These are phyloP conservation scores for Hippocampus abdominalis DNA, from an alignment of 2,113 vertebrate species.

Conservation along the genomic window DNA sequence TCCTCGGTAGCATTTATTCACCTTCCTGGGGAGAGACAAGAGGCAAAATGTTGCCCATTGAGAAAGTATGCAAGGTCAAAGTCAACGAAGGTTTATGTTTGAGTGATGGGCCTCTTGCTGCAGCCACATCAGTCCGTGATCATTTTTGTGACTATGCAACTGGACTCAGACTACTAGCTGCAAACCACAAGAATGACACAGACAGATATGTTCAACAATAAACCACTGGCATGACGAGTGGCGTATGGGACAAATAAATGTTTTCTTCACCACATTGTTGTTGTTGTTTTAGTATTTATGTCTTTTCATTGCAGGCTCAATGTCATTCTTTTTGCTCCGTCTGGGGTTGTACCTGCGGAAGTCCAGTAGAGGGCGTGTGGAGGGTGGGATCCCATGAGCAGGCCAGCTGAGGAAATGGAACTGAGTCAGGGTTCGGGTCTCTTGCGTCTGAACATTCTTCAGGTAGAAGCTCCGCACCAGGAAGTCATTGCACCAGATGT, in stretches of 20 bases:
- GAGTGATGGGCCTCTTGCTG: slow-evolving; percentile 62
- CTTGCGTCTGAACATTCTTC: slow-evolving; percentile 96
- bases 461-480: slow-evolving; percentile 97
- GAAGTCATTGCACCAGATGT: slow-evolving; percentile 99
- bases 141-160: slow-evolving; percentile 97
- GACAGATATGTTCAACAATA: slow-evolving; percentile 73
- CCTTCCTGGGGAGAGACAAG: slow-evolving; percentile 86
- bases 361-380: slow-evolving; percentile 92
- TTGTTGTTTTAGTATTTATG: neutral
- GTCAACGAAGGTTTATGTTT: neutral
- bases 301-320: neutral
- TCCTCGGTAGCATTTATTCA: slow-evolving; percentile 98
- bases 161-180: slow-evolving; percentile 89
- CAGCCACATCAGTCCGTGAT: slow-evolving; percentile 85
- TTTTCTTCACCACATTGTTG: neutral
- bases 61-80: neutral
- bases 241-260: neutral
- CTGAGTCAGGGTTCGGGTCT: slow-evolving; percentile 95
- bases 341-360: slow-evolving; percentile 85
- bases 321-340: neutral
- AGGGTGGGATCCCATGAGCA: slow-evolving; percentile 87
- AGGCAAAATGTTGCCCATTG: slow-evolving; percentile 5
- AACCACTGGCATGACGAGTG: slow-evolving; percentile 36
- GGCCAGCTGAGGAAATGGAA: slow-evolving; percentile 99
- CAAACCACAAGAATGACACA: slow-evolving; percentile 93